phyloP scores from a whole-genome alignment of 2,888 invertebrate genomes.

The Eucera pruinosa region DNA sequence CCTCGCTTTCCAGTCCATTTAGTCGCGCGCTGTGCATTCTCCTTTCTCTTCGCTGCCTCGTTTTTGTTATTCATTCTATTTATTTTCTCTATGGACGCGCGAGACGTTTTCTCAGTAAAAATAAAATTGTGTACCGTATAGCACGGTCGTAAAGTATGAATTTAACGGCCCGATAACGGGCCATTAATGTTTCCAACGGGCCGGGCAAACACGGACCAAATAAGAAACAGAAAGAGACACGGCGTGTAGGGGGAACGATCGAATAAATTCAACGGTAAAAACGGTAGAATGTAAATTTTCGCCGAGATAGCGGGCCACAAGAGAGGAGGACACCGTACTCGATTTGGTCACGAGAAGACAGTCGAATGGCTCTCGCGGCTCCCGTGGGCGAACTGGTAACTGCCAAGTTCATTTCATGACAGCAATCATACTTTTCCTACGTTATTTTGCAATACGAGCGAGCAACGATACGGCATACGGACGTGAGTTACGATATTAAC shows the following conservation, averaged over 20 bases:
- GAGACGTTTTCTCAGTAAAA: neutral
- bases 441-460: too few relatives aligned
- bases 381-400: slow-evolving; percentile 67
- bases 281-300: slow-evolving; percentile 39
- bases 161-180: slow-evolving; percentile 35
- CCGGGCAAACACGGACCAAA: neutral
- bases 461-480: too few relatives aligned
- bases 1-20: neutral
- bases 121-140: neutral
- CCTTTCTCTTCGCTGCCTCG: neutral
- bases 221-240: neutral
- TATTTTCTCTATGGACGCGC: too few relatives aligned
- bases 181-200: slow-evolving; percentile 17
- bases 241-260: neutral
- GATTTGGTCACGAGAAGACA: slow-evolving; percentile 60
- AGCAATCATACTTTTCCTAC: slow-evolving; percentile 19
- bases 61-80: too few relatives aligned
- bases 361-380: neutral
- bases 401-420: slow-evolving; percentile 50
- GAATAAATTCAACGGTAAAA: slow-evolving; percentile 37
- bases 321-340: slow-evolving; percentile 30
- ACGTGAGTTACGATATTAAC: too few relatives aligned
- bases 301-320: neutral
- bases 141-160: slow-evolving; percentile 25
- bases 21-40: neutral